These are phyloP conservation scores for Cyphomyrus discorhynchus DNA, from an alignment of 2,113 vertebrate species.

Conservation along the genomic window DNA sequence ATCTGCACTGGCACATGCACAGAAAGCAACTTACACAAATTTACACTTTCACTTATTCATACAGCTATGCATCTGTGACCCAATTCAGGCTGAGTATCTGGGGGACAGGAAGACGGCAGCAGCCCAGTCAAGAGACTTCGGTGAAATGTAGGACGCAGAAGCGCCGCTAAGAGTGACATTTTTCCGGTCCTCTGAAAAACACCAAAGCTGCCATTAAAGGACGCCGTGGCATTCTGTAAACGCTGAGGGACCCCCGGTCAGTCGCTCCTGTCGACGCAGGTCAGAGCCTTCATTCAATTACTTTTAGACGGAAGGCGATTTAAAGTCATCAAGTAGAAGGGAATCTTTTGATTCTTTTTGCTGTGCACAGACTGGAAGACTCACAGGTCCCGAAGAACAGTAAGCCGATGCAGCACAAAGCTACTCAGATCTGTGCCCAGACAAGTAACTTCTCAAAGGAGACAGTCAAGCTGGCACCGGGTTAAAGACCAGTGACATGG, in stretches of 20 bases:
- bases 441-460: not conserved
- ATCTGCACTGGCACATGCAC: not conserved
- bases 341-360: not conserved
- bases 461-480: not conserved
- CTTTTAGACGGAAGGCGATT: not conserved
- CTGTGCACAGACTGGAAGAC: not conserved
- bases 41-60: not conserved
- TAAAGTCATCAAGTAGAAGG: not conserved
- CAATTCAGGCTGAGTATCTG: not conserved
- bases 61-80: not conserved
- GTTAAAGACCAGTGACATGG: not conserved
- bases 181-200: not conserved
- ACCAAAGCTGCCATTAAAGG: not conserved
- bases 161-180: not conserved
- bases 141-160: not conserved
- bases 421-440: not conserved
- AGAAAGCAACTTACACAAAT: not conserved
- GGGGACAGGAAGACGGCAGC: not conserved
- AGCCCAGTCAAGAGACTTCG: not conserved
- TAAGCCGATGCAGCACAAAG: not conserved
- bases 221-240: not conserved
- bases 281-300: not conserved
- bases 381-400: not conserved
- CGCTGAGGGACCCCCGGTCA: not conserved
- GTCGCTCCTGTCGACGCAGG: not conserved